Base-by-base conservation (phyloP, 2,888 invertebrate species). In the Orthosia gracilis region DNA sequence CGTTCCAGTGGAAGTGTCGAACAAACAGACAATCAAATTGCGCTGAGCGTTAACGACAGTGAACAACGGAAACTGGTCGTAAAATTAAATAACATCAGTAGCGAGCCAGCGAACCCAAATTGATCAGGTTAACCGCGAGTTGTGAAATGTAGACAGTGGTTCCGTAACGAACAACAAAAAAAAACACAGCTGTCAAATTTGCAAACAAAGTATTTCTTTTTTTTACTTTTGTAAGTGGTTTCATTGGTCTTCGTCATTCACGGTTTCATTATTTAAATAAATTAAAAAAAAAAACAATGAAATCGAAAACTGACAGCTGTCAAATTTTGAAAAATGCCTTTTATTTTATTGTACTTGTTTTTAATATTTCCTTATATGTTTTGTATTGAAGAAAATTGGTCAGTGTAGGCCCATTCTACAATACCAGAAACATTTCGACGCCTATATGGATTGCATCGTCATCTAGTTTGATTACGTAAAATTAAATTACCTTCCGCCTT, bases 101-200 rank as follows among this genome's bases (percentile, higher is more conserved):
- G 57, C 72, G 82, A 89, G 83, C 88, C 80, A 83, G 83, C 87
- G 87, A 87, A 81, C 87, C 87, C 89, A 91, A 91, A 91, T 91
- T 91, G 90, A 89, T 63, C 57, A 40, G 26, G 50, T 40, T 15
- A 70, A n/a, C 47, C 4, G 47, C 26, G 58, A 67, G 4, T 58
- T 11, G n/a, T 40, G 18, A 5, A n/a, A 23, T 54, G 26, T 11
- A 1, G 17, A 23, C 7, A n/a, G n/a, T 23, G 79, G 79, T 83
- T 78, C 83, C 47, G 79, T 55, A 17, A 40, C 5, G 9, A 31
- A 7, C 0, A 3, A 40, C 1, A 40, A 40, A 9, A 40, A 40
- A 40, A 40, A 7, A 40, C 17, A 11, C 18, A 31, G 4, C 13
- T 58, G 18, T 18, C 26, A 11, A 21, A 4, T 55, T 15, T 26